Evolutionary conservation across 2,888 invertebrate genomes (phyloP), one percentile per base, ranked within the genome.

Genomic region (Drepana falcataria): DNA sequence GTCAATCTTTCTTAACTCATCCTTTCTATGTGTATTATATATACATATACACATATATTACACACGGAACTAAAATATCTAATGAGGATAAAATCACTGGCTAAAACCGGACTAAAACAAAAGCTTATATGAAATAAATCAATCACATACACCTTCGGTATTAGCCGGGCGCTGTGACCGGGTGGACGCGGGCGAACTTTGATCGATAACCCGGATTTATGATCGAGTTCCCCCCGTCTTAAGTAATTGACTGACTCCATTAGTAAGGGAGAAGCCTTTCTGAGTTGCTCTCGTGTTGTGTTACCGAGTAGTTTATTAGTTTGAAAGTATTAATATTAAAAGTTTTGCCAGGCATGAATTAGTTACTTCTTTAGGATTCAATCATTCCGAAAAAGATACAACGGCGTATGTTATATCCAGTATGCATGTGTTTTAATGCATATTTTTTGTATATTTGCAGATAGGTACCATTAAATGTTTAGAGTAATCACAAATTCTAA

Each of bases 221-320:
- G 88, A 87, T 85, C 81, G 83, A 82, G 83, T 81, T 79, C 75
- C 78, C 79, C 78, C 77, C 81, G 81, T 83, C 86, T 87, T 87
- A 90, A 88, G 89, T 90, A 89, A 90, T 90, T 90, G 89, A 86
- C 86, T 81, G 78, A 77, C 74, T 83, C 88, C 85, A 90, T 90
- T 88, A 89, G 83, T 74, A 66, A 58, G 70, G 69, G 71, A 65
- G 68, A 69, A 66, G 71, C 66, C 58, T 68, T 64, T 63, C 61
- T 55, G 63, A 63, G 73, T 65, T 65, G 63, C 61, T 61, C 58
- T 48, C 56, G 54, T 71, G 69, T 72, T 73, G 67, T 59, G 64
- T 65, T 64, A 66, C 59, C 53, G 37, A 48, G 48, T 67, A 37
- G 44, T 37, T 33, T 48, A 48, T 37, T 47, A 4, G 5, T 49